A percentile compares a stretch with the other conserved stretches of the same genome.
These are phyloP conservation scores for Beroe forskalii DNA, from an alignment of 37 sponge, comb jelly and placozoan genomes.

Conservation along the genomic window DNA sequence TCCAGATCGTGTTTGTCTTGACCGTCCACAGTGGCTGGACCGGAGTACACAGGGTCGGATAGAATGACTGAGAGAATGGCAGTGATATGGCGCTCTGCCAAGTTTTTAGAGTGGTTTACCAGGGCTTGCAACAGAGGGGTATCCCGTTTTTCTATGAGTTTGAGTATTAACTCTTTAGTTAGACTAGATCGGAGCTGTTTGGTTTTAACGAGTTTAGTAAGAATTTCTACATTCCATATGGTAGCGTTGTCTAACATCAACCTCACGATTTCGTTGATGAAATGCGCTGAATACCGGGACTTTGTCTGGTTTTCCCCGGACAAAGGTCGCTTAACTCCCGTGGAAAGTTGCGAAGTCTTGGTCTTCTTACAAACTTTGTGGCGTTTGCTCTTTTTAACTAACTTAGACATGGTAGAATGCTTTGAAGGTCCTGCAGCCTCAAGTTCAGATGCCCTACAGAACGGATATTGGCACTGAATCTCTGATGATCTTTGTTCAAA, in stretches of 20 bases:
- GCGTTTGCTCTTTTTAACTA: conserved; percentile 39
- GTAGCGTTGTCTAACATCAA: conserved; percentile 40
- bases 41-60: background rate
- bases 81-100: background rate
- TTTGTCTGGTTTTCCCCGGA: background rate
- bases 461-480: background rate
- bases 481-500: background rate
- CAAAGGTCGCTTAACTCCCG: background rate
- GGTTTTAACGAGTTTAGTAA: conserved; percentile 34
- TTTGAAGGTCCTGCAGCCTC: background rate
- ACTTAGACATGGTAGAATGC: background rate
- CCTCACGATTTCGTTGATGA: conserved; percentile 57
- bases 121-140: background rate
- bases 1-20: conserved; percentile 32
- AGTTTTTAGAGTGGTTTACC: background rate
- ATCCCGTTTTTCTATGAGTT: background rate
- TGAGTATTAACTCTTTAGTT: background rate
- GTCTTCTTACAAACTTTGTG: conserved; percentile 28
- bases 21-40: background rate
- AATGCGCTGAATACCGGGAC: background rate
- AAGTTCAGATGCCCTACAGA: background rate
- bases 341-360: background rate
- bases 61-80: background rate
- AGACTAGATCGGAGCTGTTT: conserved; percentile 14
- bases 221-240: conserved; percentile 5